Base-by-base conservation (phyloP, 1,140 invertebrate species). In the Drosophila mayri region DNA sequence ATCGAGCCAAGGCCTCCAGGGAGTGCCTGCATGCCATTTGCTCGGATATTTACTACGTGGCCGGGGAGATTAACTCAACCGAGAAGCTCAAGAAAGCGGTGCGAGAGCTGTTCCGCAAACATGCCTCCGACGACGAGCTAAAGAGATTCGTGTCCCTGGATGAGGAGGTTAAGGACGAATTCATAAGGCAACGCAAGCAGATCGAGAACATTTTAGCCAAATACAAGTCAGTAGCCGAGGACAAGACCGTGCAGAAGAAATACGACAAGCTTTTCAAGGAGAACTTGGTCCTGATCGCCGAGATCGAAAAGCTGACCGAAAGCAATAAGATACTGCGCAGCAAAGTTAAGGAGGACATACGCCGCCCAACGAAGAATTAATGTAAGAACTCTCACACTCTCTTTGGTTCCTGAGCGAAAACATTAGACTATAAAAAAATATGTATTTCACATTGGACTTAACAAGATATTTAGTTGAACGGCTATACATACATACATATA, bases 51-150 rank as follows among this genome's bases (percentile, higher is more conserved):
- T 95, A 96, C 75, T 95, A 96, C 65, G 95, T 96, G 79, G 96
- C 96, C 7, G 95, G 94, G 0, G 94, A 96, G 30, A 95, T 98
- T 25, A 96, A 97, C 92, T 95, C 97, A 68, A 95, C 96, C 0
- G 95, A 94, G 20, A 95, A 95, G 55, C 92, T 98, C 3, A 98
- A 97, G 93, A 94, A 94, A n/a, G 95, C 94, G n/a, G 95, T 98
- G 2, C 96, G 95, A 90, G 95, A 87, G 18, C 73, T 92, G 2
- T 93, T 84, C 65, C 79, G 92, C 25, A 87, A 91, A 82, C 97
- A 98, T 82, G 96, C 96, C 46, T 94, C 94, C 20, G 95, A 95
- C 63, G 94, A 95, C 57, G 94, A 95, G 73, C 95, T 96, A 44
- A 93, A 95, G 40, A 93, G 94, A 6, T 94, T 93, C 46, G 95